Percentiles rank a stretch among this genome's conserved stretches.
These are phyloP conservation scores for Cladopsammia gracilis DNA, from an alignment of 64 coral and sea anemone species.

Conservation along the genomic window DNA sequence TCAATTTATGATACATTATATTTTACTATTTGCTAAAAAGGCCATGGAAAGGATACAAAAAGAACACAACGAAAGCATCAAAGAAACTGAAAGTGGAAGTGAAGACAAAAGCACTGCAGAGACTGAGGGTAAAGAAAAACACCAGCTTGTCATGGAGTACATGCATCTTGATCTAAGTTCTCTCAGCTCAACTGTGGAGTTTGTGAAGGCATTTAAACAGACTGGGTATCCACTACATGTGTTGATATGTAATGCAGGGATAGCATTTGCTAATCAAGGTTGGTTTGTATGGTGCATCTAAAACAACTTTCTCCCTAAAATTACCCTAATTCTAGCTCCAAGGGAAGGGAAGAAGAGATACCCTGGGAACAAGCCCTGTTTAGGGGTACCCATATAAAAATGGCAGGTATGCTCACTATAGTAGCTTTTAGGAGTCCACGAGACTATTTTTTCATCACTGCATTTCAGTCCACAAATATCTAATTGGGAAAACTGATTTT, in stretches of 20 bases:
- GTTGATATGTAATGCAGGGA: not conserved
- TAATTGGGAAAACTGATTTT: no score
- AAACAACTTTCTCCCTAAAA: no score
- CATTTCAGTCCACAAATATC: no score
- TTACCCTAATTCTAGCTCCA: no score
- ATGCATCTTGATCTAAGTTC: constrained; percentile 20
- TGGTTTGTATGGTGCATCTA: no score
- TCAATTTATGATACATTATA: no score
- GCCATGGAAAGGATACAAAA: constrained; percentile 32
- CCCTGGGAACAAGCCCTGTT: no score
- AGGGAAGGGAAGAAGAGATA: no score
- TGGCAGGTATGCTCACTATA: no score
- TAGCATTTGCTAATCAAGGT: not conserved
- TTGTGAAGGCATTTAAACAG: constrained; percentile 11
- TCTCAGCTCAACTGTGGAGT: constrained; percentile 1
- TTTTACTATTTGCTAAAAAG: not conserved
- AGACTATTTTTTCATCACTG: no score
- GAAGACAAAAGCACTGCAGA: not conserved
- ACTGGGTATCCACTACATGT: constrained; percentile 14
- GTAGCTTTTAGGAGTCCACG: no score
- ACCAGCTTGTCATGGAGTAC: constrained; percentile 17
- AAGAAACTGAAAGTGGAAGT: not conserved
- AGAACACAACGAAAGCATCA: not conserved
- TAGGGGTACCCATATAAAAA: no score
- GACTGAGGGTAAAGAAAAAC: not conserved